Evolutionary conservation across 2,888 invertebrate species (phyloP).

Genomic region (Loripinus fragilis): DNA sequence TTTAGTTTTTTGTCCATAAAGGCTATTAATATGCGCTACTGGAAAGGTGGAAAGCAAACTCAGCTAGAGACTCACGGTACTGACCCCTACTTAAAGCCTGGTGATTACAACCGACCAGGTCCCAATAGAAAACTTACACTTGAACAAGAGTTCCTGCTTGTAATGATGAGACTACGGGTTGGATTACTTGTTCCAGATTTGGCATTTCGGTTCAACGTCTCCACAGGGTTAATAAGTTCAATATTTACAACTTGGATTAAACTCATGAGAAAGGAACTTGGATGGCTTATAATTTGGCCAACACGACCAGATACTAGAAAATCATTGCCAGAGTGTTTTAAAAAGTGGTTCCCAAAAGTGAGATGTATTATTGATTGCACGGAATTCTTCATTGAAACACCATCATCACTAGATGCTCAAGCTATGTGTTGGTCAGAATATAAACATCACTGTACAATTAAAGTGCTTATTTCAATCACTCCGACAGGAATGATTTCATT

Average conservation of each 20-base stretch:
- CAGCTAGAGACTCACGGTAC: slow-evolving; percentile 15
- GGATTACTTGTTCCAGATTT: slow-evolving; percentile 28
- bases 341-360: too few relatives aligned
- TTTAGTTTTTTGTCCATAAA: slow-evolving; percentile 21
- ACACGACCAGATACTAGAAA: slow-evolving; percentile 27
- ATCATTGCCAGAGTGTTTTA: slow-evolving; percentile 37
- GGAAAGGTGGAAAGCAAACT: slow-evolving; percentile 37
- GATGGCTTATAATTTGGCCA: too few relatives aligned
- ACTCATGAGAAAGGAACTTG: slow-evolving; percentile 28
- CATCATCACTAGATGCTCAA: slow-evolving; percentile 33
- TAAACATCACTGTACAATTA: too few relatives aligned
- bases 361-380: slow-evolving; percentile 45
- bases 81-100: neutral
- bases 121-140: slow-evolving; percentile 36
- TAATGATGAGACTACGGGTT: slow-evolving; percentile 36
- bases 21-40: slow-evolving; percentile 27
- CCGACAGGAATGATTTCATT: slow-evolving; percentile 50
- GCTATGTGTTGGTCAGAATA: slow-evolving; percentile 50
- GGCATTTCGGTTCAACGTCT: slow-evolving; percentile 41
- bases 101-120: too few relatives aligned
- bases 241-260: slow-evolving; percentile 46
- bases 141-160: slow-evolving; percentile 31
- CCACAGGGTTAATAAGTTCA: slow-evolving; percentile 23
- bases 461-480: slow-evolving; percentile 49
- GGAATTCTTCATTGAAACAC: slow-evolving; percentile 46